A percentile compares a stretch with the other conserved stretches of the same genome.
Conservation (phyloP, 2,113 vertebrate species). For the Pseudorasbora parva region DNA sequence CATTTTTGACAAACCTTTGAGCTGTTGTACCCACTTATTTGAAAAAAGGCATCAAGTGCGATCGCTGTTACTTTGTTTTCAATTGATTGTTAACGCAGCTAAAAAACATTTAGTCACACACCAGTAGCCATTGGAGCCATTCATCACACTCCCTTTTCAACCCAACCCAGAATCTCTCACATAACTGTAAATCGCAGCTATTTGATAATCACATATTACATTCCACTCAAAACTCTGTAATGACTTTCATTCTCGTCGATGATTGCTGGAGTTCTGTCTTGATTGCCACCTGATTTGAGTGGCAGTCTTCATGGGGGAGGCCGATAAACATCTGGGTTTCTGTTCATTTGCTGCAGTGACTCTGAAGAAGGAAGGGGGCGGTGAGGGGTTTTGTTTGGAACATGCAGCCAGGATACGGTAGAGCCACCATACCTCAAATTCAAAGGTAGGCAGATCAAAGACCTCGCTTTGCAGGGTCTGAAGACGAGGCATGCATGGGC, state of each 20-base stretch:
- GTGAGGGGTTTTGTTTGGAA: conserved; percentile 64
- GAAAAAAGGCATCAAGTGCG: neutral
- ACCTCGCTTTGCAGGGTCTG: conserved; percentile 29
- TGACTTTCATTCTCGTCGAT: conserved; percentile 37
- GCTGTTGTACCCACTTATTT: neutral
- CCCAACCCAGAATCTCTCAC: neutral
- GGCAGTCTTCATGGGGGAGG: conserved; percentile 22
- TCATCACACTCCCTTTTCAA: neutral
- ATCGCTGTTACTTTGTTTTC: neutral
- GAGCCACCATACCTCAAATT: conserved; percentile 67
- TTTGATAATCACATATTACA: conserved; percentile 36
- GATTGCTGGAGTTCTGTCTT: conserved; percentile 50
- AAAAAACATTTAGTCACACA: neutral
- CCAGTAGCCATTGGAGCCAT: neutral
- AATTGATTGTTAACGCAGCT: neutral
- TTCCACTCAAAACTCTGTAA: conserved; percentile 49
- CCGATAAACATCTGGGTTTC: conserved; percentile 72
- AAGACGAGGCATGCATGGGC: conserved; percentile 69
- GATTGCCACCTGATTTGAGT: conserved; percentile 63
- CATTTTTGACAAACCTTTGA: neutral
- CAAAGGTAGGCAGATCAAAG: conserved; percentile 68
- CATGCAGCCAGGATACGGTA: conserved; percentile 61
- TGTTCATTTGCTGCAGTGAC: conserved; percentile 47
- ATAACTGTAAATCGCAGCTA: conserved; percentile 26
- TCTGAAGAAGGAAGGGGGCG: conserved; percentile 20